A percentile compares a stretch with the other conserved stretches of the same genome.
phyloP scores from a whole-genome alignment of 2,797 vertebrate species.

The Bradypodion ventrale region DNA sequence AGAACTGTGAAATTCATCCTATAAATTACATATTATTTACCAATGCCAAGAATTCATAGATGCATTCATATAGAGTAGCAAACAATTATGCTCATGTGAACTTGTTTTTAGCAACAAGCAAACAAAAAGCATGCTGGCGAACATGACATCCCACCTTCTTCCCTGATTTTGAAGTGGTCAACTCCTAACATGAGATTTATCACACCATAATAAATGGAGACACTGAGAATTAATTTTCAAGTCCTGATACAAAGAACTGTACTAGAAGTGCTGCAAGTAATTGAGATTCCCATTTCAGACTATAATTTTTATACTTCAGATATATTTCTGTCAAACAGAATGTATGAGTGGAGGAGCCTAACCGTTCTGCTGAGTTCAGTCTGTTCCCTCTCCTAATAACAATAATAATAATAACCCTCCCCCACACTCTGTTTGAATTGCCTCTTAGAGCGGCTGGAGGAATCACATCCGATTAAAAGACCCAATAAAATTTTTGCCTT shows the following conservation, averaged over 20 bases:
- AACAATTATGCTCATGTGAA: not conserved
- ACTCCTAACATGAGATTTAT: not conserved
- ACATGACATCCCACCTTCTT: not conserved
- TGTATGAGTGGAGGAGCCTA: not conserved
- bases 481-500: slow-evolving; percentile 39
- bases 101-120: not conserved
- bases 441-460: slow-evolving; percentile 58
- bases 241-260: not conserved
- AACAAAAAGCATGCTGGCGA: not conserved
- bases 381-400: slow-evolving; percentile 31
- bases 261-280: not conserved
- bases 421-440: slow-evolving; percentile 53
- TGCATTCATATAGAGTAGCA: not conserved
- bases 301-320: slow-evolving; percentile 30
- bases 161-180: not conserved
- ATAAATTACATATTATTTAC: not conserved
- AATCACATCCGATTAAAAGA: slow-evolving; percentile 45
- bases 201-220: not conserved
- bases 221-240: slow-evolving; percentile 10
- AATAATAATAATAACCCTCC: slow-evolving; percentile 18
- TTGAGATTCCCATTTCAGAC: not conserved
- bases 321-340: slow-evolving; percentile 43
- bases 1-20: not conserved
- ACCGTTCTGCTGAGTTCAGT: slow-evolving; percentile 36
- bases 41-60: not conserved